These are phyloP conservation scores for Pyrochroa serraticornis DNA, from an alignment of 2,888 invertebrate species.

Conservation along the genomic window DNA sequence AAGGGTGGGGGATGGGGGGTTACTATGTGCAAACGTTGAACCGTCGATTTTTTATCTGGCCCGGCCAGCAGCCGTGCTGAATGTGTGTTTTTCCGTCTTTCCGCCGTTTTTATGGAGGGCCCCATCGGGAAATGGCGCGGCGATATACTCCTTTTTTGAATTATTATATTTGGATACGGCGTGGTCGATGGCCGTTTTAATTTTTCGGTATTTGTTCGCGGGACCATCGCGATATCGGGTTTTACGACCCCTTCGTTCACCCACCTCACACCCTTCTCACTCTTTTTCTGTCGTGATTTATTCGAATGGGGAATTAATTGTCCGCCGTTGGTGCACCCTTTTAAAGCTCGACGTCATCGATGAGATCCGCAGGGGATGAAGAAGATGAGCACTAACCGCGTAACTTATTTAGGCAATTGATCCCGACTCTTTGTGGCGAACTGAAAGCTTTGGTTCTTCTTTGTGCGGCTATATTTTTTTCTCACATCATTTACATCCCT, in stretches of 20 bases:
- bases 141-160: constrained; percentile 37
- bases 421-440: too few species aligned
- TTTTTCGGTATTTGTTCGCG: constrained; percentile 38
- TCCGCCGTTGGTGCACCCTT: too few species aligned
- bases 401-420: too few species aligned
- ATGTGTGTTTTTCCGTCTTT: constrained; percentile 42
- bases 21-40: constrained; percentile 26
- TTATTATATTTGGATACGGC: constrained; percentile 41
- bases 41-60: constrained; percentile 41
- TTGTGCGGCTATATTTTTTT: too few species aligned
- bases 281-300: too few species aligned
- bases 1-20: neutral
- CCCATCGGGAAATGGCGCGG: constrained; percentile 34
- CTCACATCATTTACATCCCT: too few species aligned
- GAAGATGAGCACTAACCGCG: too few species aligned
- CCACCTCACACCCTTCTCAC: too few species aligned
- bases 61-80: constrained; percentile 38
- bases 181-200: constrained; percentile 39
- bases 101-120: constrained; percentile 26
- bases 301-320: too few species aligned
- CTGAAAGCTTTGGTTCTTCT: too few species aligned
- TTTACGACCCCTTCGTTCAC: constrained; percentile 14
- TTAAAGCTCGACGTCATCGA: too few species aligned
- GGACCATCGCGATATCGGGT: constrained; percentile 14
- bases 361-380: too few species aligned